phyloP scores from a whole-genome alignment of 2,113 vertebrate species.

The Junco hyemalis region DNA sequence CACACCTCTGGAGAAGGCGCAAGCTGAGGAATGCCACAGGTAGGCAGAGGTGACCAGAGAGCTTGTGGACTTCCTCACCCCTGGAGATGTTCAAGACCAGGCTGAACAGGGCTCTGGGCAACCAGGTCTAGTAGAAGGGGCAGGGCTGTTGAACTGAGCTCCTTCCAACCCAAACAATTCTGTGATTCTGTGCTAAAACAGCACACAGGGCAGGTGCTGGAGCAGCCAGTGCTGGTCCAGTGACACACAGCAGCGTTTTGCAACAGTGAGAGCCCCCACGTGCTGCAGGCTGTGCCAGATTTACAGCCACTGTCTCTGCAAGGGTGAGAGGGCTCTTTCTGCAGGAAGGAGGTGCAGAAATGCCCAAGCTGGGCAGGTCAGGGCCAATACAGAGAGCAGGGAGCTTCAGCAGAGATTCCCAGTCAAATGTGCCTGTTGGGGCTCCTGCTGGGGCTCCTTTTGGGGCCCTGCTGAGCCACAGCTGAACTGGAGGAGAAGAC shows the following conservation, averaged over 20 bases:
- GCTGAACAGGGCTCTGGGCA: background rate
- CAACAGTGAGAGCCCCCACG: rapidly evolving
- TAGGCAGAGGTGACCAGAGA: background rate
- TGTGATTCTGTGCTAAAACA: background rate
- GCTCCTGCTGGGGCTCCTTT: background rate
- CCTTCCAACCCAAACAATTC: background rate
- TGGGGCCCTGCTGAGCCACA: background rate
- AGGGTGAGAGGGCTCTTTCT: background rate
- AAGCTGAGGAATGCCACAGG: background rate
- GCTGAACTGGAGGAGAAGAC: background rate
- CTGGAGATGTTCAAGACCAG: background rate
- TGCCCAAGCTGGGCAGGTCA: background rate
- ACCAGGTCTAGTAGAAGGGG: background rate
- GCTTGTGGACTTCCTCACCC: background rate
- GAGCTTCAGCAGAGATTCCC: background rate
- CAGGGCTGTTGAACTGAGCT: background rate
- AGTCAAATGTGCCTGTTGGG: no score
- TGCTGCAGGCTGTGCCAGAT: background rate
- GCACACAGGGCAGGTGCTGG: background rate
- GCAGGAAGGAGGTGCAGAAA: background rate
- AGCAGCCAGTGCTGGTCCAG: background rate
- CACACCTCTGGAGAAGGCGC: background rate
- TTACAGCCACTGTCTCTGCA: background rate
- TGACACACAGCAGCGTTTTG: rapidly evolving
- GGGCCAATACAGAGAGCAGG: background rate